Evolutionary conservation across 1,140 invertebrate genomes (phyloP).

Genomic region (Nilaparvata lugens): DNA sequence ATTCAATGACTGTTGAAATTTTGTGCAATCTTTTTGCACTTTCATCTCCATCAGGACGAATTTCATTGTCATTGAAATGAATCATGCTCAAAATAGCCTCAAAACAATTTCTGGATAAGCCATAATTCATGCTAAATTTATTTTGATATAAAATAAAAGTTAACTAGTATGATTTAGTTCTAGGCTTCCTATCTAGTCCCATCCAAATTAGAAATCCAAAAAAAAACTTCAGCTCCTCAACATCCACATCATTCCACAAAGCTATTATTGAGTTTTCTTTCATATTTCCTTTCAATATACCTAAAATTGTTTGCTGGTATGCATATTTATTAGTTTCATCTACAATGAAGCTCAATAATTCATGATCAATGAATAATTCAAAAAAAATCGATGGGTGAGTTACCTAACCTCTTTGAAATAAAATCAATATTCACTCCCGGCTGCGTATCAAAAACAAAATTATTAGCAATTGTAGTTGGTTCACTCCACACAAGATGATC

Average conservation of each 20-base stretch:
- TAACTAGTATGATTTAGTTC: not conserved
- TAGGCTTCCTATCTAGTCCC: not conserved
- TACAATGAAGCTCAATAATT: not conserved
- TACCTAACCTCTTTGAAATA: not conserved
- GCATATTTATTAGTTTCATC: not conserved
- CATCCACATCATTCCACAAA: not conserved
- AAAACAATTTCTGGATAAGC: not conserved
- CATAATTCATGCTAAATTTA: not conserved
- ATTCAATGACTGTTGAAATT: not conserved
- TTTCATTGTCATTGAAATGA: not conserved
- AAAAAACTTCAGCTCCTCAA: not conserved
- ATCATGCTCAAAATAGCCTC: not conserved
- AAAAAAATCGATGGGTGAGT: not conserved
- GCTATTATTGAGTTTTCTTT: not conserved
- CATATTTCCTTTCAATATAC: not conserved
- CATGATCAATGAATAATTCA: not conserved
- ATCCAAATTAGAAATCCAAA: not conserved
- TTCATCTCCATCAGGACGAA: not conserved
- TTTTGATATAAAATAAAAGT: not conserved
- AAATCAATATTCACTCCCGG: not conserved
- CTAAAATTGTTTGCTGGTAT: not conserved
- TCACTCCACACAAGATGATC: not conserved
- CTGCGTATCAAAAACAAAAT: not conserved
- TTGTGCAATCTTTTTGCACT: not conserved
- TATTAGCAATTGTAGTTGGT: not conserved